Evolutionary conservation across 2,113 vertebrate species (phyloP).

Genomic region (Percopsis transmontana): DNA sequence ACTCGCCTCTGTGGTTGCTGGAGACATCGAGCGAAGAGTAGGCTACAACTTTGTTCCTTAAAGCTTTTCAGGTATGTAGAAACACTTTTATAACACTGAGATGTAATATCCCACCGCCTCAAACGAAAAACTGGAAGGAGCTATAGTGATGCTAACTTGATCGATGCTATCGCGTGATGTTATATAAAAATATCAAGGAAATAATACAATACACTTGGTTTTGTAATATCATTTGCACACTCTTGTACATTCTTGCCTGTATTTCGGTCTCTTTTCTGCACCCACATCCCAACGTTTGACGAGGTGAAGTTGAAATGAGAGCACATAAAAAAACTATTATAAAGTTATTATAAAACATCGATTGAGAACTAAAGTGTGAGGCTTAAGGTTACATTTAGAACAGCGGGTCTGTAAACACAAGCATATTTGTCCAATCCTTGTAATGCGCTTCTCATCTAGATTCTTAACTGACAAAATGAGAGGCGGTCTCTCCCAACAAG

Average conservation of each 20-base stretch:
- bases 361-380: neutral
- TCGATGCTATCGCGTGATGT: no score
- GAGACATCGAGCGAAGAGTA: constrained; percentile 18
- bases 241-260: constrained; percentile 5
- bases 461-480: constrained; percentile 41
- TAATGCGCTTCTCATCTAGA: constrained; percentile 33
- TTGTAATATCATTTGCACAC: no score
- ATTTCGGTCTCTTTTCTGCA: constrained; percentile 53
- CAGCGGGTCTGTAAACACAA: constrained; percentile 37
- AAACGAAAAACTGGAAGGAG: no score
- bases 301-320: neutral
- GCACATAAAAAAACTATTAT: neutral
- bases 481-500: neutral
- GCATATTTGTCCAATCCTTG: constrained; percentile 15
- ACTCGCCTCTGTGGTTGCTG: constrained; percentile 27
- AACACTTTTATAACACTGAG: neutral
- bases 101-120: no score
- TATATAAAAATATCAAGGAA: no score
- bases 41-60: constrained; percentile 51
- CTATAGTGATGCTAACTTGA: no score
- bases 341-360: neutral
- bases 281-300: neutral
- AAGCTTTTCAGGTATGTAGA: constrained; percentile 60
- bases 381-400: constrained; percentile 4
- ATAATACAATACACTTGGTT: no score